Evolutionary conservation across 2,888 invertebrate genomes (phyloP).

Genomic region (Macrophya alboannulata): DNA sequence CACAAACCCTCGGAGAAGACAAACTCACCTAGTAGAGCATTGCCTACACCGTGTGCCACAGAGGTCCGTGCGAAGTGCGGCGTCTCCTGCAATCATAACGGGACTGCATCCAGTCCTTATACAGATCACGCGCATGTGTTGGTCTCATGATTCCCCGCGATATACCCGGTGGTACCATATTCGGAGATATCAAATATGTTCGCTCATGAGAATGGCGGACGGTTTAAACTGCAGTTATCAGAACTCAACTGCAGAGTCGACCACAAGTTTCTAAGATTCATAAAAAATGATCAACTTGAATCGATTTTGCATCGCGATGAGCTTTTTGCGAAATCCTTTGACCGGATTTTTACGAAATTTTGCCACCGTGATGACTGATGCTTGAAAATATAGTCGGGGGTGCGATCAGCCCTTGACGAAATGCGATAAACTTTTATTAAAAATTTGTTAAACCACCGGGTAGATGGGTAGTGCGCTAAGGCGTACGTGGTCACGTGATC

Average conservation of each 20-base stretch:
- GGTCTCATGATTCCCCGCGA: slow-evolving; percentile 43
- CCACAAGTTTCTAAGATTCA: neutral
- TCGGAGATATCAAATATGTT: neutral
- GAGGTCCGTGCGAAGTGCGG: slow-evolving; percentile 60
- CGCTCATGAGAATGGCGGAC: neutral
- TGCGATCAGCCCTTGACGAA: neutral
- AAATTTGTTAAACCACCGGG: neutral
- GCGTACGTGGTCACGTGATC: slow-evolving; percentile 46
- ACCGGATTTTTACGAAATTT: neutral
- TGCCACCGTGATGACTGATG: neutral
- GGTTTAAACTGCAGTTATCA: neutral
- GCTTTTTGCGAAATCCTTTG: neutral
- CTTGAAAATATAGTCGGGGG: neutral
- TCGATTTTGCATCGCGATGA: too few relatives aligned
- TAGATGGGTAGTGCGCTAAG: slow-evolving; percentile 45
- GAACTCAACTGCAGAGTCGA: too few relatives aligned
- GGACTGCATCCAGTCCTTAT: slow-evolving; percentile 75
- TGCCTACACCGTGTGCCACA: slow-evolving; percentile 16
- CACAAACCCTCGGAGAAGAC: slow-evolving; percentile 1
- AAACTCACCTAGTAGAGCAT: slow-evolving; percentile 4
- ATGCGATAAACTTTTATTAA: neutral
- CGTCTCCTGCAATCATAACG: slow-evolving; percentile 76
- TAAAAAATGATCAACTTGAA: neutral
- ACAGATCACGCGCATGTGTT: slow-evolving; percentile 58
- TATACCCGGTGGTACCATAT: slow-evolving; percentile 46